Conservation (phyloP, 2,113 vertebrate species). For the Ptilonorhynchus violaceus region DNA sequence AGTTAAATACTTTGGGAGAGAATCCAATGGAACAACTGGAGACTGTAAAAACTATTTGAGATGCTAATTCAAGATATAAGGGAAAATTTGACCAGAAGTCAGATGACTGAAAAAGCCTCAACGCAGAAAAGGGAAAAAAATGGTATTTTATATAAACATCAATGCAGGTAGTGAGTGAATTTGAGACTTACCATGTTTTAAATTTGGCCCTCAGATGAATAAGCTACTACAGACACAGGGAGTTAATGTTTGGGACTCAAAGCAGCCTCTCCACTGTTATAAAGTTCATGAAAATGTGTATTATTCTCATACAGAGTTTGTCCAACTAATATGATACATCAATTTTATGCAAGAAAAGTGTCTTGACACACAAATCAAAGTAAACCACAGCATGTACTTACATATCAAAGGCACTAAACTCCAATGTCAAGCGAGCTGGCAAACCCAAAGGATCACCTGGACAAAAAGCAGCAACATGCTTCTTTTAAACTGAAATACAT, state of each 20-base stretch:
- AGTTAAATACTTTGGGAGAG: neutral
- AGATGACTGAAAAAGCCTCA: neutral
- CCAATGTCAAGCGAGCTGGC: conserved; percentile 91
- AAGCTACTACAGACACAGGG: neutral
- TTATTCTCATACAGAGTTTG: neutral
- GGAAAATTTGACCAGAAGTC: neutral
- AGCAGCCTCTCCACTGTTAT: neutral
- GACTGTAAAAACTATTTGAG: neutral
- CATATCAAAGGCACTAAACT: conserved; percentile 96
- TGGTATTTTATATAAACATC: neutral
- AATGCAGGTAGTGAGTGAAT: neutral
- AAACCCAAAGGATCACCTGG: conserved; percentile 91
- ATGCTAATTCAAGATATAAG: neutral
- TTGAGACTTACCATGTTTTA: neutral
- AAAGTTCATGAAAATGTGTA: fast-evolving
- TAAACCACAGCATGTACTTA: conserved; percentile 73
- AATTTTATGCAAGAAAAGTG: neutral
- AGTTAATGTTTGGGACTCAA: neutral
- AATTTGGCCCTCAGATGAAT: neutral
- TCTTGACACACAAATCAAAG: neutral
- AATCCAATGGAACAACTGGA: neutral
- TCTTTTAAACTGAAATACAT: neutral
- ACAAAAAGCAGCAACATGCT: conserved; percentile 8
- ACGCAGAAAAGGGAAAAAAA: neutral
- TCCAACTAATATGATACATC: too few relatives aligned